These are phyloP conservation scores for Silurus lanzhouensis DNA, from an alignment of 2,797 vertebrate species.

Conservation along the genomic window DNA sequence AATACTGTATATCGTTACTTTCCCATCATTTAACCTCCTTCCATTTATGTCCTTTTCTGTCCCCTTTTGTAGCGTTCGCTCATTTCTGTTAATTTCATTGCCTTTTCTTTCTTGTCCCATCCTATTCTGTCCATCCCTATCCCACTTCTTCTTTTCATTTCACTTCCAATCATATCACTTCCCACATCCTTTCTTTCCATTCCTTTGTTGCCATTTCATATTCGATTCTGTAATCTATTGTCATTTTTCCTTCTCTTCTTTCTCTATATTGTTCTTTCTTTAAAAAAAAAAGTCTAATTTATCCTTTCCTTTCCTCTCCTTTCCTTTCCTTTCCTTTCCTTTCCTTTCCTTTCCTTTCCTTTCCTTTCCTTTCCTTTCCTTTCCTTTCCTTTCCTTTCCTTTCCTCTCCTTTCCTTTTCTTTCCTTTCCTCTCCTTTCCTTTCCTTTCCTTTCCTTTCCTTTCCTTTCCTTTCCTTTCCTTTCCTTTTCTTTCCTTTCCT, in stretches of 20 bases:
- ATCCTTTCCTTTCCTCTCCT: background rate
- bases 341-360: too few relatives aligned
- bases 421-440: background rate
- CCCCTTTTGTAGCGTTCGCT: background rate
- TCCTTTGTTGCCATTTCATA: background rate
- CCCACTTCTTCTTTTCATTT: constrained; percentile 9
- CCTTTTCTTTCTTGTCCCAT: background rate
- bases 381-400: too few relatives aligned
- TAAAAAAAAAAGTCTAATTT: too few relatives aligned
- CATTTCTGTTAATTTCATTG: background rate
- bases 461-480: background rate
- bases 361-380: too few relatives aligned
- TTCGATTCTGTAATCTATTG: background rate
- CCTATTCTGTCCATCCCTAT: background rate
- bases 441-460: background rate
- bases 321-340: rapidly evolving
- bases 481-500: background rate
- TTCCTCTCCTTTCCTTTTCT: background rate
- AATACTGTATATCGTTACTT: too few relatives aligned
- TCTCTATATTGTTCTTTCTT: background rate
- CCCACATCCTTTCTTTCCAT: background rate
- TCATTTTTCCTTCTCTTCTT: too few relatives aligned
- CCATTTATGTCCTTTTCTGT: background rate
- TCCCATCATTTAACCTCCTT: background rate
- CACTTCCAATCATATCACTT: constrained; percentile 12